Conservation (phyloP, 1,140 invertebrate genomes). For the Tachypleus tridentatus region DNA sequence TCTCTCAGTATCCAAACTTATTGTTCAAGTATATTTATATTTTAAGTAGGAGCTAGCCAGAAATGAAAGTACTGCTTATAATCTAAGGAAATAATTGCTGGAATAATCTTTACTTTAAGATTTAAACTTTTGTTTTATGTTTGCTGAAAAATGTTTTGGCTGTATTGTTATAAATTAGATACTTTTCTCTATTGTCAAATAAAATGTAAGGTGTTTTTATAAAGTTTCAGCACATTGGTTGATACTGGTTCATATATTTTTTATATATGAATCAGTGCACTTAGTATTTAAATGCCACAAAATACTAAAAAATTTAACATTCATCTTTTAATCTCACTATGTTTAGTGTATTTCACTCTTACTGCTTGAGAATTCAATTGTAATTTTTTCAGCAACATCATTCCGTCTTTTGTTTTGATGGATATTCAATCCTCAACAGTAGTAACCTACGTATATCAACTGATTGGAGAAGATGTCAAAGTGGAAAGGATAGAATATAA, state of each 20-base stretch:
- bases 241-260: too few species aligned
- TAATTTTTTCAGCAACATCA: conserved; percentile 56
- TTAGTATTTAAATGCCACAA: too few species aligned
- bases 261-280: too few species aligned
- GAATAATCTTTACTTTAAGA: background rate
- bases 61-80: background rate
- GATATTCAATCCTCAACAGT: conserved; percentile 97
- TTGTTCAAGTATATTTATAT: conserved; percentile 5
- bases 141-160: too few species aligned
- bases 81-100: background rate
- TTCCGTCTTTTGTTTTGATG: conserved; percentile 96
- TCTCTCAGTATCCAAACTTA: too few species aligned
- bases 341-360: too few species aligned
- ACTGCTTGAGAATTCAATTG: background rate
- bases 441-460: conserved; percentile 95
- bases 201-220: too few species aligned
- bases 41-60: background rate
- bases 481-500: conserved; percentile 98
- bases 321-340: too few species aligned
- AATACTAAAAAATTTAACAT: too few species aligned
- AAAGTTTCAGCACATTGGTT: too few species aligned
- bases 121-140: background rate
- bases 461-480: conserved; percentile 95
- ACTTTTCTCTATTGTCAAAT: too few species aligned
- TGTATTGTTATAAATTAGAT: too few species aligned